A percentile compares a stretch with the other conserved stretches of the same genome.
These are phyloP conservation scores for Hybos culiciformis DNA, from an alignment of 2,888 invertebrate genomes.

Conservation along the genomic window DNA sequence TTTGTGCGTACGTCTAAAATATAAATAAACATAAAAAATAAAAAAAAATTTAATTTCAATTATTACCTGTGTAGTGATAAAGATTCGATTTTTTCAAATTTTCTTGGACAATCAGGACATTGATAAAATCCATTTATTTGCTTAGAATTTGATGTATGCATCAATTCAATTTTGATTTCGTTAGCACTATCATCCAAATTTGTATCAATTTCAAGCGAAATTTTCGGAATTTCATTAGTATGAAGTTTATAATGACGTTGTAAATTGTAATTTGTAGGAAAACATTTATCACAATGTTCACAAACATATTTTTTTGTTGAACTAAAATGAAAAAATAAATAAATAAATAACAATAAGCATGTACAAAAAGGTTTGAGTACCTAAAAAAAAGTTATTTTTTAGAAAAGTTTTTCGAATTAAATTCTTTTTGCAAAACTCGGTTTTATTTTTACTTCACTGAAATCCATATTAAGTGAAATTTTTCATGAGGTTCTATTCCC, in stretches of 20 bases:
- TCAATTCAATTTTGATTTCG: conserved; percentile 20
- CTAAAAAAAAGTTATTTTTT: too few species aligned
- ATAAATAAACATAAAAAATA: too few species aligned
- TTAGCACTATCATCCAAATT: conserved; percentile 19
- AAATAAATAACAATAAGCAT: too few species aligned
- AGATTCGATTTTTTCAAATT: conserved; percentile 40
- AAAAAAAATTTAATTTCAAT: too few species aligned
- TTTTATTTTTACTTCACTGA: too few species aligned
- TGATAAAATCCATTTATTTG: too few species aligned
- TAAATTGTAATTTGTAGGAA: conserved; percentile 36
- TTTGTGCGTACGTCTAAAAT: conserved; percentile 25
- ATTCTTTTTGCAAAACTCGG: too few species aligned
- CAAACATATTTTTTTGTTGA: neutral
- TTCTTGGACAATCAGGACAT: conserved; percentile 41
- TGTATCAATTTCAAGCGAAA: conserved; percentile 22
- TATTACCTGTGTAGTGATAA: conserved; percentile 38
- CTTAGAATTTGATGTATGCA: neutral
- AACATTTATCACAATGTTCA: conserved; percentile 38
- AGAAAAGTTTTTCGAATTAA: too few species aligned
- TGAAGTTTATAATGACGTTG: conserved; percentile 21
- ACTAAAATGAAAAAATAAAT: conserved; percentile 17
- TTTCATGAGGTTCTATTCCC: too few species aligned
- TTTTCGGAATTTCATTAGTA: conserved; percentile 16
- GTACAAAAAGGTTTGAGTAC: too few species aligned
- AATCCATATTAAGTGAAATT: too few species aligned